Percentiles rank a stretch among this genome's conserved stretches.
Conservation (phyloP, 2,113 vertebrate species). For the Gymnogyps californianus region DNA sequence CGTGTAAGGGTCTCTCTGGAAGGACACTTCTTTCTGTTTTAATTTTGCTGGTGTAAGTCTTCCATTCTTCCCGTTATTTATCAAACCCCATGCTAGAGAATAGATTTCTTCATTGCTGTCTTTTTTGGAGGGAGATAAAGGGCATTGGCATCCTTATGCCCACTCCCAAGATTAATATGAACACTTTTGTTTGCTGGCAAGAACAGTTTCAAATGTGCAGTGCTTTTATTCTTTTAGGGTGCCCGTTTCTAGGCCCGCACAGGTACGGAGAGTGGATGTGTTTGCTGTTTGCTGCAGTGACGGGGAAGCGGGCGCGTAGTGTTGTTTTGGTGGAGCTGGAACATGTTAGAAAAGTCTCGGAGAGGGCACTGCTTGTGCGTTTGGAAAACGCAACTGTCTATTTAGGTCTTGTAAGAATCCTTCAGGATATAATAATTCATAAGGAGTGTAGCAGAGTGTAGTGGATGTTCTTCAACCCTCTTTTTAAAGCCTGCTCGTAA, state of each 20-base stretch:
- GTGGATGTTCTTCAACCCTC: neutral
- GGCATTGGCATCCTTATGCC: neutral
- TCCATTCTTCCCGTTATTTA: neutral
- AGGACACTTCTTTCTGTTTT: neutral
- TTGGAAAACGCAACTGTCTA: neutral
- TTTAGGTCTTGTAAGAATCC: neutral
- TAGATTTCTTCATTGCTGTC: neutral
- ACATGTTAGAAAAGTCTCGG: accelerated
- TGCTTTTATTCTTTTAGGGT: neutral
- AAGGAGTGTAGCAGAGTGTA: neutral
- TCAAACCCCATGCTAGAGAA: neutral
- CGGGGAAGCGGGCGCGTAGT: neutral
- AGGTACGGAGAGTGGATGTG: accelerated
- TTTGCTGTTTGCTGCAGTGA: neutral
- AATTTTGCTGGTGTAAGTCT: neutral
- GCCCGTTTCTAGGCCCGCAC: neutral
- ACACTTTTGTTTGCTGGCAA: too few species aligned
- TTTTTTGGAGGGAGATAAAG: neutral
- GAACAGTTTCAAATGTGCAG: neutral
- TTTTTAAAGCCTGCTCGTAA: neutral
- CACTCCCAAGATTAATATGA: accelerated
- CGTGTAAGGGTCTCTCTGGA: neutral
- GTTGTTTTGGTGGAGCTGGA: neutral
- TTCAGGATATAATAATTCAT: neutral
- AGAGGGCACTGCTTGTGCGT: accelerated